phyloP scores from a whole-genome alignment of 2,888 invertebrate species.

The Acanthosepion lycidas region DNA sequence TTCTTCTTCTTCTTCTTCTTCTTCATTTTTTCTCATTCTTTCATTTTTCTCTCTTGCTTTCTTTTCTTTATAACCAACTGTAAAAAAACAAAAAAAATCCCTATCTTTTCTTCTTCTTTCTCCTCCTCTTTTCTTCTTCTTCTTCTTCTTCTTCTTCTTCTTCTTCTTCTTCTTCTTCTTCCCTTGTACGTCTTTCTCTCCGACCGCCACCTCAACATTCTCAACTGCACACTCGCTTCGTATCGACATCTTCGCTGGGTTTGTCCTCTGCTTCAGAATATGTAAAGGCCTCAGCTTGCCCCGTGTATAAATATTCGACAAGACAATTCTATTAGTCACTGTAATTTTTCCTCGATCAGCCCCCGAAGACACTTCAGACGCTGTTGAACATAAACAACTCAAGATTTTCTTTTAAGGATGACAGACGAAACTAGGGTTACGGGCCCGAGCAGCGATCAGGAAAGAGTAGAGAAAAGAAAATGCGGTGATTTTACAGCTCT shows the following conservation, averaged over 20 bases:
- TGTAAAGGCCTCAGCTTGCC: neutral
- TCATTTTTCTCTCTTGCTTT: neutral
- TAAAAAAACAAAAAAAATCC: neutral
- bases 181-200: neutral
- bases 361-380: neutral
- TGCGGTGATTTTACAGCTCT: neutral
- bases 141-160: neutral
- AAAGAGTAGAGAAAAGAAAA: constrained; percentile 2
- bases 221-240: neutral
- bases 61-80: neutral
- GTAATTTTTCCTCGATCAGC: constrained; percentile 13
- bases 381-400: neutral
- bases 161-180: neutral
- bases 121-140: neutral
- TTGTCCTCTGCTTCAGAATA: neutral
- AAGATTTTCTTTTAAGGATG: neutral
- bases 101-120: neutral
- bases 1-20: neutral
- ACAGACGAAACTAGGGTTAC: neutral
- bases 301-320: constrained; percentile 40
- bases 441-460: neutral
- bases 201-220: neutral
- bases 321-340: constrained; percentile 39
- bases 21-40: neutral
- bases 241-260: neutral